Conservation (phyloP, 1,140 invertebrate species). For the Drosophila quadrilineata region DNA sequence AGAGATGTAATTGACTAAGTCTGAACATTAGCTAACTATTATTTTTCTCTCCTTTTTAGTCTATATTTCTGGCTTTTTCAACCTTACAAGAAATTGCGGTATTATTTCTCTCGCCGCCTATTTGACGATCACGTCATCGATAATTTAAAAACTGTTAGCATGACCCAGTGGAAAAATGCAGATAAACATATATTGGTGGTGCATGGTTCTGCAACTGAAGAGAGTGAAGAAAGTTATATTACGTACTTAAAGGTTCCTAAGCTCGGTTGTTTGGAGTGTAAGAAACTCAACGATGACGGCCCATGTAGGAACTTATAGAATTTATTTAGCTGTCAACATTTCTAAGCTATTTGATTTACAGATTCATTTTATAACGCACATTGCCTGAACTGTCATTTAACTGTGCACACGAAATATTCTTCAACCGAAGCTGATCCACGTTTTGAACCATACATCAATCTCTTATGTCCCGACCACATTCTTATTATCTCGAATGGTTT, state of each 20-base stretch:
- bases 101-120: conserved; percentile 81
- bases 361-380: conserved; percentile 72
- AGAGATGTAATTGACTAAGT: conserved; percentile 1
- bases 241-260: conserved; percentile 81
- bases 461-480: conserved; percentile 76
- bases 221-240: conserved; percentile 80
- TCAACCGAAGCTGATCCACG: conserved; percentile 72
- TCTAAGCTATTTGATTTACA: conserved; percentile 10
- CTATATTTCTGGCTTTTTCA: conserved; percentile 80
- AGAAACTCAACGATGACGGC: conserved; percentile 72
- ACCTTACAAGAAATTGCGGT: conserved; percentile 67
- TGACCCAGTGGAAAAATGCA: conserved; percentile 84
- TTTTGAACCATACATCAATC: conserved; percentile 73
- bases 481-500: conserved; percentile 78
- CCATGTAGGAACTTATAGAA: conserved; percentile 41
- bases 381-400: conserved; percentile 79
- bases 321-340: too few species aligned
- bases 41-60: conserved; percentile 17
- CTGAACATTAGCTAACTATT: neutral
- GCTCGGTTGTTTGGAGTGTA: conserved; percentile 80
- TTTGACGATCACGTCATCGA: conserved; percentile 84
- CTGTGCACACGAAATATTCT: conserved; percentile 81
- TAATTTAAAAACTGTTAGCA: conserved; percentile 83
- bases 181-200: conserved; percentile 83
- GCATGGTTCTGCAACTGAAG: conserved; percentile 81